phyloP scores from a whole-genome alignment of 2,113 vertebrate genomes.

The Scomber scombrus region DNA sequence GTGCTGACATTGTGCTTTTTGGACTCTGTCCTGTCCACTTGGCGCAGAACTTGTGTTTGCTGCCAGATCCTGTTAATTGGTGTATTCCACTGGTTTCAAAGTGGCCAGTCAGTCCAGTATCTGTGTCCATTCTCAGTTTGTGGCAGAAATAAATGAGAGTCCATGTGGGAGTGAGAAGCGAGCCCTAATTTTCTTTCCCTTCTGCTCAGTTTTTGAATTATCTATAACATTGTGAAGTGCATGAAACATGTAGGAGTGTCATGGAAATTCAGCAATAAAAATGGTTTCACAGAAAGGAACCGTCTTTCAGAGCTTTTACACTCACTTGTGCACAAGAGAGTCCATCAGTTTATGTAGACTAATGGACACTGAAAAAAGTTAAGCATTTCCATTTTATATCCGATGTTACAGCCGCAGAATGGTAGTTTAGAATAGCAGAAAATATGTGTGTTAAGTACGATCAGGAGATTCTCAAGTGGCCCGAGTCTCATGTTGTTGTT shows the following conservation, averaged over 20 bases:
- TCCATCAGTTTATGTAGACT: too few relatives aligned
- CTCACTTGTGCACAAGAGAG: too few relatives aligned
- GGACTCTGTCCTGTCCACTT: constrained; percentile 42
- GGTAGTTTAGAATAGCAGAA: too few relatives aligned
- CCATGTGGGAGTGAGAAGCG: constrained; percentile 6
- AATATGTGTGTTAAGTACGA: too few relatives aligned
- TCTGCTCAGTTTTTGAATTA: constrained; percentile 40
- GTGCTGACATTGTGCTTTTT: constrained; percentile 16
- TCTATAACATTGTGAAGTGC: constrained; percentile 5
- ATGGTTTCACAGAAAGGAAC: too few relatives aligned
- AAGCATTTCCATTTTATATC: too few relatives aligned
- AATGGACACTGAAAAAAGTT: too few relatives aligned
- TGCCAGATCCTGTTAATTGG: constrained; percentile 54
- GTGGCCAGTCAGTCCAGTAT: constrained; percentile 18
- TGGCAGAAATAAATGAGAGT: constrained; percentile 29
- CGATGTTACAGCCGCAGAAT: too few relatives aligned
- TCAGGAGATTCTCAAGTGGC: too few relatives aligned
- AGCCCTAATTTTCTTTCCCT: constrained; percentile 3
- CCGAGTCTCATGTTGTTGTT: too few relatives aligned
- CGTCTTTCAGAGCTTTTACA: too few relatives aligned
- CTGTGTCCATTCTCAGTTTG: constrained; percentile 14
- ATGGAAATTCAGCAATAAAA: too few relatives aligned
- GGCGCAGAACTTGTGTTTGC: neutral
- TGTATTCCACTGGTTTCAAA: constrained; percentile 43
- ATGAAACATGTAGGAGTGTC: constrained; percentile 31